Evolutionary conservation across 2,113 vertebrate species (phyloP).

Genomic region (Vombatus ursinus): DNA sequence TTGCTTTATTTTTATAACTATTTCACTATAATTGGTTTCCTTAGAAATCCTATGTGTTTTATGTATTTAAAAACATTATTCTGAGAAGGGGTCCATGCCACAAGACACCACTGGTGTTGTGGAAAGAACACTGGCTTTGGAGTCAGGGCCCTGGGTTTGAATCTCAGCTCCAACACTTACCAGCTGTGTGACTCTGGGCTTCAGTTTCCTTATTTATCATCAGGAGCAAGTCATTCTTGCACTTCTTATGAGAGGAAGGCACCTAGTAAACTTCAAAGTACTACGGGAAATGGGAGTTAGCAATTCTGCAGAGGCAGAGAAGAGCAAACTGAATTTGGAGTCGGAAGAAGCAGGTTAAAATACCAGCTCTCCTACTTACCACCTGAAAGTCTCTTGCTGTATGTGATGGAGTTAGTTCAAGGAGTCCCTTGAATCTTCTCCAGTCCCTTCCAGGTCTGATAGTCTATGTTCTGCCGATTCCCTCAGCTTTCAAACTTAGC

Average conservation of each 20-base stretch:
- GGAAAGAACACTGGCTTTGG: too few species aligned
- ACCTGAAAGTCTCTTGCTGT: slow-evolving; percentile 8
- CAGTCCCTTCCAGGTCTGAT: not conserved
- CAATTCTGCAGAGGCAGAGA: not conserved
- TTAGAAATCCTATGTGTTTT: not conserved
- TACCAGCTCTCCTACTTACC: not conserved
- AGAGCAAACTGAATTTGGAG: not conserved
- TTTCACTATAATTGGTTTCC: not conserved
- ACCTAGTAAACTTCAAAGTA: not conserved
- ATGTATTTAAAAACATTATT: not conserved
- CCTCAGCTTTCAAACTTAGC: not conserved
- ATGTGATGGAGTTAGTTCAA: not conserved
- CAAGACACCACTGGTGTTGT: not conserved
- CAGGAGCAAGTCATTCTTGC: not conserved
- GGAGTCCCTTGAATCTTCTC: not conserved
- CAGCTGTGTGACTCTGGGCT: not conserved
- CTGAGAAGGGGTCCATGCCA: not conserved
- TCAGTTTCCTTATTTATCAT: not conserved
- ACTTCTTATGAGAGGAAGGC: not conserved
- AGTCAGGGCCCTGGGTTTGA: too few species aligned
- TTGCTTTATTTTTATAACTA: not conserved
- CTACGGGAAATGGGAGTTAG: not conserved
- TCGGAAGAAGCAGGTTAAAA: not conserved
- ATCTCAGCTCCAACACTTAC: too few species aligned
- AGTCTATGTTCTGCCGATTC: not conserved